Conservation (phyloP, 35 echinoderm and acorn worm genomes). For the Apostichopus californicus region DNA sequence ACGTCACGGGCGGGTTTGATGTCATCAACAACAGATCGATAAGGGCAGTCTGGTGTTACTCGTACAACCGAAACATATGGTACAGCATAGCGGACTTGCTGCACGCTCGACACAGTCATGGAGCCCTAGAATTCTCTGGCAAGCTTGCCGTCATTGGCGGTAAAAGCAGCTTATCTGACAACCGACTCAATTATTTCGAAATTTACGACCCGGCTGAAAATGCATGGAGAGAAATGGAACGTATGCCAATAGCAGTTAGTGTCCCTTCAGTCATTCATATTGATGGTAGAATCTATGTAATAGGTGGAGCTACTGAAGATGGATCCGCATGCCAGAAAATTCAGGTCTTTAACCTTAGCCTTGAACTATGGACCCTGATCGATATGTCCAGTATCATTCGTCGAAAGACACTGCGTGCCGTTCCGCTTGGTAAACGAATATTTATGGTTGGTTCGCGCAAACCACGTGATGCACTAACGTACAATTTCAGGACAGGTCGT, state of each 20-base stretch:
- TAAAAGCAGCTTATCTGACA: slow-evolving; percentile 56
- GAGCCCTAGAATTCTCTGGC: slow-evolving; percentile 34
- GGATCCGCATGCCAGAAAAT: slow-evolving; percentile 56
- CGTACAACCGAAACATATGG: slow-evolving; percentile 70
- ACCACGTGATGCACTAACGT: slow-evolving; percentile 61
- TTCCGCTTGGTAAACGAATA: slow-evolving; percentile 17
- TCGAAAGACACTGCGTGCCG: slow-evolving; percentile 64
- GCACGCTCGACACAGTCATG: slow-evolving; percentile 68
- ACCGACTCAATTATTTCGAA: slow-evolving; percentile 67
- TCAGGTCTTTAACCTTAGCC: slow-evolving; percentile 60
- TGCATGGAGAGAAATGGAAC: slow-evolving; percentile 57
- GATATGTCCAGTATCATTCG: slow-evolving; percentile 35
- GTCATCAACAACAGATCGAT: slow-evolving; percentile 54
- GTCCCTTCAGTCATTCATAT: slow-evolving; percentile 60
- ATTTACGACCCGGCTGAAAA: slow-evolving; percentile 50
- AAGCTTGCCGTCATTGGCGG: slow-evolving; percentile 75
- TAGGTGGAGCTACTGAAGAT: slow-evolving; percentile 74
- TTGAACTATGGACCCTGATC: slow-evolving; percentile 61
- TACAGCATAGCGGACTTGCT: slow-evolving; percentile 52
- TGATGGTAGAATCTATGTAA: slow-evolving; percentile 56
- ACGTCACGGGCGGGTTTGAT: slow-evolving; percentile 78
- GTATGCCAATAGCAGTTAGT: slow-evolving; percentile 70
- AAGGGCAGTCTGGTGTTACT: slow-evolving; percentile 71
- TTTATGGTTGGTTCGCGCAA: slow-evolving; percentile 64
- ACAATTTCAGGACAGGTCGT: slow-evolving; percentile 28